These are phyloP conservation scores for Alentia gelatinosa DNA, from an alignment of 2,888 invertebrate genomes.

Conservation along the genomic window DNA sequence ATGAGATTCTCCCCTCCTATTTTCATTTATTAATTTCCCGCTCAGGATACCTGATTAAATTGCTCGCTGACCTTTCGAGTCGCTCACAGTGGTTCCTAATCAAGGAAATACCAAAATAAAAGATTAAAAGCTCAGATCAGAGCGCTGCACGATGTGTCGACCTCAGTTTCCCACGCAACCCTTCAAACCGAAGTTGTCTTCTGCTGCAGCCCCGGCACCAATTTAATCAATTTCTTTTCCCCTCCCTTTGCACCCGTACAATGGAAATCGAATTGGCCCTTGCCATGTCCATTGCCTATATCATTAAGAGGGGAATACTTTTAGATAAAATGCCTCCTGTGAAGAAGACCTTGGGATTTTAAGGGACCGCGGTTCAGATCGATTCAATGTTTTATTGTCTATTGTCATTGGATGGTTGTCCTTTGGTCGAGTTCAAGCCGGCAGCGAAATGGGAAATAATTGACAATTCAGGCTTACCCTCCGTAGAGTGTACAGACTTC, in stretches of 20 bases:
- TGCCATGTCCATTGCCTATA: background rate
- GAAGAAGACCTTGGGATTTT: background rate
- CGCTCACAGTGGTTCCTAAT: background rate
- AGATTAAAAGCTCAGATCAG: background rate
- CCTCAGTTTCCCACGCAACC: background rate
- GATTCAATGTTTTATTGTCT: no score
- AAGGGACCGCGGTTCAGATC: no score
- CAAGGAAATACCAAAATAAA: conserved; percentile 27
- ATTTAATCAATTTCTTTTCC: background rate
- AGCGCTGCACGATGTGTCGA: no score
- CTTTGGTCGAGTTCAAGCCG: no score
- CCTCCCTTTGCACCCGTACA: background rate
- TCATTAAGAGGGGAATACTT: background rate
- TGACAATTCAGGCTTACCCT: no score
- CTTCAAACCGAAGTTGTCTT: background rate
- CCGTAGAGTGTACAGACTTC: background rate
- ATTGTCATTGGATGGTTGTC: no score
- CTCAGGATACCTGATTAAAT: background rate
- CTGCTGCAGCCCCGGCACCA: background rate
- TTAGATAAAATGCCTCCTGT: background rate
- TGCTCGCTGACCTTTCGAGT: conserved; percentile 9
- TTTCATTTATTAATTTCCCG: background rate
- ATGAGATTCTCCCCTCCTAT: background rate
- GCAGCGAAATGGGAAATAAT: no score
- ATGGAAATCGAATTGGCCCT: background rate